Base-by-base conservation (phyloP, 2,113 vertebrate genomes). In the Pteronura brasiliensis region DNA sequence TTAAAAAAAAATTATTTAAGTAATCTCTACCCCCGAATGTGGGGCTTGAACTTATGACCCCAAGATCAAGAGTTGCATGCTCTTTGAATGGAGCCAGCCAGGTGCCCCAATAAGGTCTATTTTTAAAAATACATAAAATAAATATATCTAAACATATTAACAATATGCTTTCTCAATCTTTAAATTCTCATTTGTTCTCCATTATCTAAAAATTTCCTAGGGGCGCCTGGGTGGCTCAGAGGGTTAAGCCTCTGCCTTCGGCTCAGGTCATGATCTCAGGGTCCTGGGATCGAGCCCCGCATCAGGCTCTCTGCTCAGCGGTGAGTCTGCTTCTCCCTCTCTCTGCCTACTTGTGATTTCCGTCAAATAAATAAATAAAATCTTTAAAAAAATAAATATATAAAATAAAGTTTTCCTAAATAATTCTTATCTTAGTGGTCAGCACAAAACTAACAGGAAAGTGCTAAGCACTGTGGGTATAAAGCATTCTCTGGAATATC, bases 81-180 rank as follows among this genome's bases (percentile, higher is more conserved):
- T 69, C 34, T 69, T 69, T 36, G 18, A 69, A n/a, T 9, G n/a
- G 18, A 69, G 34, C 4, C 34, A 69, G 67, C 34, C 34, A 36
- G 67, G 67, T 69, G 17, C 67, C 67, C 34, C 34, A 36, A 69
- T 76, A 39, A 47, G 18, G 34, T 21, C 81, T 57, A n/a, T 55
- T 89, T 74, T 4, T 63, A 77, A 96, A 65, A 29, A 65, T 31
- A 94, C 72, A 93, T 82, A 89, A 15, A 85, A 95, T 44, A 96
- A 44, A 10, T 72, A 63, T 80, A 12, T 36, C 31, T 31, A 95
- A 92, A 59, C 12, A 42, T 10, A 91, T 47, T 65, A 21, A 90
- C 11, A 96, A 81, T 23, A 55, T n/a, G 47, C 23, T 86, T 93
- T 91, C 47, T 93, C 42, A 65, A 63, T 81, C 84, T 97, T 65